phyloP scores from a whole-genome alignment of 2,113 vertebrate species.

The Prionailurus viverrinus region DNA sequence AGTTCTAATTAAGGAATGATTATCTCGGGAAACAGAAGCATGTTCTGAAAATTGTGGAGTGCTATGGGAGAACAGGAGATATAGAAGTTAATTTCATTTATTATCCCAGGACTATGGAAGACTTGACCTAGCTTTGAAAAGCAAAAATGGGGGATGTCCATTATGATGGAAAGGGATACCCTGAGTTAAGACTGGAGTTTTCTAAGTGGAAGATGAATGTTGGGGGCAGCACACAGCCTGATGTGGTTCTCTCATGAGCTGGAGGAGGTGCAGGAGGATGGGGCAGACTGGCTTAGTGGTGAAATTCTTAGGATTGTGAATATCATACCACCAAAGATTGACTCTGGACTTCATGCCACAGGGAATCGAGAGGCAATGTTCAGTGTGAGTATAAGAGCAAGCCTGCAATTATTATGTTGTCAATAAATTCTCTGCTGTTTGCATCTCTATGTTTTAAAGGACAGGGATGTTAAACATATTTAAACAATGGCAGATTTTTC shows the following conservation, averaged over 20 bases:
- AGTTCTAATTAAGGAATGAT: not conserved
- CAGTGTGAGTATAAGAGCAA: not conserved
- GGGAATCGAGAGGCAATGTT: not conserved
- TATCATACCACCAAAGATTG: not conserved
- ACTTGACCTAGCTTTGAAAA: not conserved
- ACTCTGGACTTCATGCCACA: not conserved
- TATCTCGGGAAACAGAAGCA: not conserved
- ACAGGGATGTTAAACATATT: not conserved
- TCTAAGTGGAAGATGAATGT: not conserved
- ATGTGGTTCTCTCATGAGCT: not conserved
- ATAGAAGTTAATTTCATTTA: not conserved
- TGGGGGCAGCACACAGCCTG: accelerated
- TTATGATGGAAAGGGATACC: not conserved
- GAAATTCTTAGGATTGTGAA: too few relatives aligned
- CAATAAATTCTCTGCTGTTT: not conserved
- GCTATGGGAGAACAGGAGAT: not conserved
- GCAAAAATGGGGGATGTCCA: too few relatives aligned
- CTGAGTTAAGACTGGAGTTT: too few relatives aligned
- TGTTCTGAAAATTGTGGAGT: not conserved
- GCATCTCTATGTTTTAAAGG: not conserved
- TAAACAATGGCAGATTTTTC: not conserved
- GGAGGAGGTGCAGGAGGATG: not conserved
- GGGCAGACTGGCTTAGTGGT: not conserved
- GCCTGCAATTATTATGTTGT: not conserved
- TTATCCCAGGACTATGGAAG: not conserved